A percentile compares a stretch with the other conserved stretches of the same genome.
These are phyloP conservation scores for Phalanger gymnotis DNA, from an alignment of 2,797 vertebrate species.

Conservation along the genomic window DNA sequence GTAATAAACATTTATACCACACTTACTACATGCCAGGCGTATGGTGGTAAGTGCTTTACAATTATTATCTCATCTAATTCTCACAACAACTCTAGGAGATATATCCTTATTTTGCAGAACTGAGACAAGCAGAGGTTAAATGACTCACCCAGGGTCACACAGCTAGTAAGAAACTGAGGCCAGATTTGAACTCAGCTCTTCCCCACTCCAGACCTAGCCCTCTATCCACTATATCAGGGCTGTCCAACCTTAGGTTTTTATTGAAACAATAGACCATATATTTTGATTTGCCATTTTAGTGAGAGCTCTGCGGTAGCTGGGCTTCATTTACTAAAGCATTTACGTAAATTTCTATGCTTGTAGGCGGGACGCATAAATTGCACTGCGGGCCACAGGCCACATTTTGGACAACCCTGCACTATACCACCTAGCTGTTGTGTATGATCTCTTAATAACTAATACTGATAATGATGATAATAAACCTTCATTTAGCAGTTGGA, in stretches of 20 bases:
- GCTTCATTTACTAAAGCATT: too few species aligned
- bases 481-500: neutral
- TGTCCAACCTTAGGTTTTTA: too few species aligned
- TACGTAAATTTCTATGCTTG: too few species aligned
- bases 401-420: too few species aligned
- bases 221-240: neutral
- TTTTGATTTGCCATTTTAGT: too few species aligned
- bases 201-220: neutral
- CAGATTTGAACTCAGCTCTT: neutral
- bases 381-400: too few species aligned
- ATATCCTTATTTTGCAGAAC: neutral
- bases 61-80: neutral
- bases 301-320: too few species aligned
- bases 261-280: too few species aligned
- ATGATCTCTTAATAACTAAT: neutral
- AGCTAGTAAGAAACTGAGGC: neutral
- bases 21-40: neutral
- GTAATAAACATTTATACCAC: neutral
- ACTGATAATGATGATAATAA: neutral
- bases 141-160: neutral
- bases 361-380: too few species aligned
- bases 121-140: neutral
- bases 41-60: neutral
- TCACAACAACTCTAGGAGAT: neutral
- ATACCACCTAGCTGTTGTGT: neutral